A percentile compares a stretch with the other conserved stretches of the same genome.
Conservation (phyloP, 2,113 vertebrate genomes). For the Osmerus eperlanus region DNA sequence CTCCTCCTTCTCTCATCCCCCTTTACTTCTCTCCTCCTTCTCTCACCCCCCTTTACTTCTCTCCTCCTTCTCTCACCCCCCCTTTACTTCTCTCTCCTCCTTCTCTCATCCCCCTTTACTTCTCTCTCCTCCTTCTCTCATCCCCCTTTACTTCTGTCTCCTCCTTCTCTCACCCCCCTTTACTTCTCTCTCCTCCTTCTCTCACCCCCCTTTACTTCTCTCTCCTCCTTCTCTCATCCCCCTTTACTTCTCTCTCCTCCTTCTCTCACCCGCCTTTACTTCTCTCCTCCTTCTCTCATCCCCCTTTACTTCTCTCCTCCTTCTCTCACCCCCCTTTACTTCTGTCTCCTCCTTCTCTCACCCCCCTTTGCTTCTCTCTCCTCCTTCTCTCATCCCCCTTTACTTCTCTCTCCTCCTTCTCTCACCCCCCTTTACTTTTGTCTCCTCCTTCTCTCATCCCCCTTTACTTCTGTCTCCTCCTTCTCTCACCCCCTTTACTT, state of each 20-base stretch:
- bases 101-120: neutral
- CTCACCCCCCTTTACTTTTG: neutral
- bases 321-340: neutral
- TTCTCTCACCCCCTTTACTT: neutral
- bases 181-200: slow-evolving; percentile 19
- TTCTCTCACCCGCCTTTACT: neutral
- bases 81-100: slow-evolving; percentile 18
- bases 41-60: slow-evolving; percentile 8
- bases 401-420: neutral
- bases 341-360: slow-evolving; percentile 3
- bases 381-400: slow-evolving; percentile 4
- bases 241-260: neutral
- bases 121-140: neutral
- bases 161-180: neutral
- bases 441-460: neutral
- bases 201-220: neutral
- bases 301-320: neutral
- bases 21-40: neutral
- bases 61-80: neutral
- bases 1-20: slow-evolving; percentile 15
- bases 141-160: neutral
- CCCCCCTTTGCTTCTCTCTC: slow-evolving; percentile 2
- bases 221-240: neutral
- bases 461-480: slow-evolving; percentile 17
- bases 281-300: slow-evolving; percentile 18